These are phyloP conservation scores for Schizaphis graminum DNA, from an alignment of 2,888 invertebrate species.

Conservation along the genomic window DNA sequence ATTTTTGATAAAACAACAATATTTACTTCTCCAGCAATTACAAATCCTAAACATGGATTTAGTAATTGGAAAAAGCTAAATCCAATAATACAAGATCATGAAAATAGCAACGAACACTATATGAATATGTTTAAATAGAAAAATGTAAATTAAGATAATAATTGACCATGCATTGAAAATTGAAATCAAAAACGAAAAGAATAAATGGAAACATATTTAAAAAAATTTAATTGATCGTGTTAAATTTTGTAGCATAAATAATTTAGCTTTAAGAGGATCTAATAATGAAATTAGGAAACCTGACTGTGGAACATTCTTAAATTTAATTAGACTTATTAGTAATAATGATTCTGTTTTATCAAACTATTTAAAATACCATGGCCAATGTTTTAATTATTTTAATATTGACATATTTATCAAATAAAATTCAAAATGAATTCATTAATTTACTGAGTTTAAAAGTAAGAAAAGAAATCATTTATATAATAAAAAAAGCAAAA, in stretches of 20 bases:
- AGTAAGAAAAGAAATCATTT: too few species aligned
- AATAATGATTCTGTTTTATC: background rate
- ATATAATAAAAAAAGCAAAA: too few species aligned
- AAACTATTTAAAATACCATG: background rate
- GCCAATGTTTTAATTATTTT: too few species aligned
- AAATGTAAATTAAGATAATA: background rate
- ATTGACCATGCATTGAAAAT: background rate
- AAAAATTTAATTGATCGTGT: slow-evolving; percentile 4
- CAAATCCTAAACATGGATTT: background rate
- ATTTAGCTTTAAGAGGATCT: background rate
- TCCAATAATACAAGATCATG: slow-evolving; percentile 21
- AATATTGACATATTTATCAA: slow-evolving; percentile 34
- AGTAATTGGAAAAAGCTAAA: slow-evolving; percentile 33
- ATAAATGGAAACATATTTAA: slow-evolving; percentile 31
- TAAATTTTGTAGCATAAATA: background rate
- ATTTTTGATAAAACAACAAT: background rate
- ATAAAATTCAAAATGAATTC: background rate
- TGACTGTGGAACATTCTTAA: background rate
- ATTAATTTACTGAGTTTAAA: too few species aligned
- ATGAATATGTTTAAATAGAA: slow-evolving; percentile 31
- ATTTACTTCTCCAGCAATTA: background rate
- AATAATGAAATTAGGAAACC: too few species aligned
- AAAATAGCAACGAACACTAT: slow-evolving; percentile 25
- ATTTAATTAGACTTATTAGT: slow-evolving; percentile 2
- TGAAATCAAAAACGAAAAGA: slow-evolving; percentile 4